Base-by-base conservation (phyloP, 2,888 invertebrate genomes). In the Stenotaenia linearis region DNA sequence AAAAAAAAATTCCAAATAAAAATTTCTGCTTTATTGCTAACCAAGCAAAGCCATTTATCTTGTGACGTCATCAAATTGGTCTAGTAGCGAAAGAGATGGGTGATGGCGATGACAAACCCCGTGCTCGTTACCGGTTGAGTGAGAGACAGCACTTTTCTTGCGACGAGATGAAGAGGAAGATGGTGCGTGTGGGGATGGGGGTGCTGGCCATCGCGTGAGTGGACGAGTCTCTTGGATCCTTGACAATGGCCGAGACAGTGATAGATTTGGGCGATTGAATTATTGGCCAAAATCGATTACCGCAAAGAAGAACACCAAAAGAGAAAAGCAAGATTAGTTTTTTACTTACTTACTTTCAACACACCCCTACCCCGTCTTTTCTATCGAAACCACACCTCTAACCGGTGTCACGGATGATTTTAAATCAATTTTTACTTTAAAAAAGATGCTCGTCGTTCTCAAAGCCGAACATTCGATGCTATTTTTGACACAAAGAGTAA, bases 31-130 rank as follows among this genome's bases (percentile, higher is more conserved):
- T 56, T 56, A 56, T 56, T 56, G 56, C 56, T 23, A 56, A 56
- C 56, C 56, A 23, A 23, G 56, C 56, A 56, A 18, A 18, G 23
- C 23, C 56, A 56, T 56, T 56, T 56, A 56, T 56, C 56, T 56
- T 56, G 56, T 56, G 56, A 56, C 56, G 56, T 56, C 56, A 18
- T 18, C 23, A 56, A 56, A 56, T 56, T 56, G 56, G 56, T 56
- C 56, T 56, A 56, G 23, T 40, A 40, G 40, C 40, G 56, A 56
- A 56, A 56, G 23, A 56, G 56, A 56, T 56, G 56, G 56, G 56
- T 23, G 56, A 56, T 56, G 56, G 56, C 56, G 56, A 56, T 56
- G 56, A 56, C 56, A 56, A 56, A 56, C 56, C 56, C 56, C 56
- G 5, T 23, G 56, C 56, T 56, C 56, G 56, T 56, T 56, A 56